Base-by-base conservation (phyloP, 2,113 vertebrate genomes). In the Neodon shergylaensis region DNA sequence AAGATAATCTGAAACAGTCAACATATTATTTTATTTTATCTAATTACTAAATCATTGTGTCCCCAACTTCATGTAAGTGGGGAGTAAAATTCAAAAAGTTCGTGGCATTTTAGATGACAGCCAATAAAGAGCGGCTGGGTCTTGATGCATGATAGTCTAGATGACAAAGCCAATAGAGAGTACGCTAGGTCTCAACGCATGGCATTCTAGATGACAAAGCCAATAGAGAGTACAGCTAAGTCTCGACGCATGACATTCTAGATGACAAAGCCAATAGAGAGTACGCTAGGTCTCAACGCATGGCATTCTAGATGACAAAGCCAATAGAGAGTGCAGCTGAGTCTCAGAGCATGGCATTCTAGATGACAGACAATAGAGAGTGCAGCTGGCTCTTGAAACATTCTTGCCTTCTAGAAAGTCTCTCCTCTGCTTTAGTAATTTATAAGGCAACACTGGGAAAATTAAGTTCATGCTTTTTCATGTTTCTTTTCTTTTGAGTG, bases 1-100 rank as follows among this genome's bases (percentile, higher is more conserved):
- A 61, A 16, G 54, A 24, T 90, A 58, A 91, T 93, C 52, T 70
- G n/a, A 92, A 94, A 88, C 73, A 21, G 13, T 44, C 19, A 21
- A 52, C 26, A 54, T 36, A 21, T 11, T 49, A 36, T 49, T 5
- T 33, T 26, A 49, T 76, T 36, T 93, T 44, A 74, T 79, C n/a
- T 92, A 95, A 66, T 92, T 77, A 6, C 16, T 61, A 24, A 78
- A 39, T 82, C 39, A 82, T 16, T 4, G 10, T 63, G 54, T n/a
- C 49, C 17, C 39, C 17, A 47, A 19, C 31, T 91, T 91, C 22
- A 47, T 21, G 24, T n/a, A 85, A 17, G 52, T 65, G 36, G 42
- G 52, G 13, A 73, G 7, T 52, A 28, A 66, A 66, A 83, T 21
- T 78, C 33, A 2, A 52, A 12, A 52, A 52, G 49, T 52, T 12